Evolutionary conservation across 1,140 invertebrate genomes (phyloP).

Genomic region (Cydia splendana): DNA sequence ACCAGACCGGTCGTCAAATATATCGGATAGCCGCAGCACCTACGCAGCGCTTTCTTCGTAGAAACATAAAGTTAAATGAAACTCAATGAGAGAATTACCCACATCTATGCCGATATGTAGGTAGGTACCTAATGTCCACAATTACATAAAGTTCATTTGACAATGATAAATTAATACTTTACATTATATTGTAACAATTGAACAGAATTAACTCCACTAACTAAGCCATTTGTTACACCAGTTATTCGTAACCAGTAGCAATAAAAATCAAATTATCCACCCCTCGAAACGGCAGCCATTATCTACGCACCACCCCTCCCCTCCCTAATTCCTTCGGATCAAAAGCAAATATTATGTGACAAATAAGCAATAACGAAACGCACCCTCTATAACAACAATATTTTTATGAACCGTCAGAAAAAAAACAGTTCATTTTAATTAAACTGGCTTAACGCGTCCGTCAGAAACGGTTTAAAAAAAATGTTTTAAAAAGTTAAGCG

Average conservation of each 20-base stretch:
- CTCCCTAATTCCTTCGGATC: slow-evolving; percentile 44
- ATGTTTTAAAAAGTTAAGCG: slow-evolving; percentile 51
- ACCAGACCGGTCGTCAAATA: too few relatives aligned
- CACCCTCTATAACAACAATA: slow-evolving; percentile 65
- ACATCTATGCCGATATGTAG: neutral
- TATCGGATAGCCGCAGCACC: too few relatives aligned
- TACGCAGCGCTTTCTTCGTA: too few relatives aligned
- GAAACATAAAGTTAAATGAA: neutral
- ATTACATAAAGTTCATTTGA: neutral
- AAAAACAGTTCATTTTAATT: slow-evolving; percentile 66
- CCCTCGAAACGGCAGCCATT: slow-evolving; percentile 47
- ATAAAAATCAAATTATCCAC: slow-evolving; percentile 37
- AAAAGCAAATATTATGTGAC: slow-evolving; percentile 62
- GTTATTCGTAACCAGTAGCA: slow-evolving; percentile 20
- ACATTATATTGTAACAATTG: slow-evolving; percentile 7
- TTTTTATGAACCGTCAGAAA: slow-evolving; percentile 66
- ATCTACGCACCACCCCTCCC: slow-evolving; percentile 61
- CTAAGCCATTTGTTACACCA: slow-evolving; percentile 23
- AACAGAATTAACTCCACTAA: slow-evolving; percentile 26
- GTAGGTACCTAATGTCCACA: neutral
- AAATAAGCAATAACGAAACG: slow-evolving; percentile 53
- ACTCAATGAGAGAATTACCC: neutral
- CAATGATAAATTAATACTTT: slow-evolving; percentile 8
- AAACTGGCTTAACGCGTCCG: slow-evolving; percentile 63
- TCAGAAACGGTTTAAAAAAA: slow-evolving; percentile 38